These are phyloP conservation scores for Sciaenops ocellatus DNA, from an alignment of 2,797 vertebrate genomes.

Conservation along the genomic window DNA sequence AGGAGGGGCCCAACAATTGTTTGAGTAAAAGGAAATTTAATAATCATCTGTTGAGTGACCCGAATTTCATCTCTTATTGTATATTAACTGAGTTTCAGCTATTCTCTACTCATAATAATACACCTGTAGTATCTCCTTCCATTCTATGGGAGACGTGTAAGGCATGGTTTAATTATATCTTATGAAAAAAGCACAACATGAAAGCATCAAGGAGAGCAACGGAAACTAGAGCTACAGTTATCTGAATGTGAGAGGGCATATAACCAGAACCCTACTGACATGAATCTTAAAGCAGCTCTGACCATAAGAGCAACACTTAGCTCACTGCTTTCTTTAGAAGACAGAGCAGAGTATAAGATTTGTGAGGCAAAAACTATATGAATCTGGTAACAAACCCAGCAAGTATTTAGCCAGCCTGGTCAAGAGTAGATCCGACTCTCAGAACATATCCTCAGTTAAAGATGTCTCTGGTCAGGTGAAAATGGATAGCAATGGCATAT, in stretches of 20 bases:
- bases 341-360: not conserved
- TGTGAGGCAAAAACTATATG: not conserved
- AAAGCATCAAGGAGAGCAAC: not conserved
- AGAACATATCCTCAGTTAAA: no score
- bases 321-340: not conserved
- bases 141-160: not conserved
- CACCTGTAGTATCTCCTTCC: no score
- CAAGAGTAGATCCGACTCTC: not conserved
- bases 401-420: not conserved
- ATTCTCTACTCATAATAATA: not conserved
- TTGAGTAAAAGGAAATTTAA: not conserved
- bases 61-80: not conserved
- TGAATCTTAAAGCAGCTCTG: not conserved
- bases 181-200: not conserved
- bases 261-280: not conserved
- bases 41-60: not conserved
- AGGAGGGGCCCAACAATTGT: no score
- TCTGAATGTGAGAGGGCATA: not conserved
- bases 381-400: not conserved
- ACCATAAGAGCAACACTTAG: not conserved
- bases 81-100: not conserved
- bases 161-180: not conserved
- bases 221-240: not conserved
- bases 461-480: not conserved
- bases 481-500: not conserved